Conservation (phyloP, 1,140 invertebrate species). For the Battus philenor region DNA sequence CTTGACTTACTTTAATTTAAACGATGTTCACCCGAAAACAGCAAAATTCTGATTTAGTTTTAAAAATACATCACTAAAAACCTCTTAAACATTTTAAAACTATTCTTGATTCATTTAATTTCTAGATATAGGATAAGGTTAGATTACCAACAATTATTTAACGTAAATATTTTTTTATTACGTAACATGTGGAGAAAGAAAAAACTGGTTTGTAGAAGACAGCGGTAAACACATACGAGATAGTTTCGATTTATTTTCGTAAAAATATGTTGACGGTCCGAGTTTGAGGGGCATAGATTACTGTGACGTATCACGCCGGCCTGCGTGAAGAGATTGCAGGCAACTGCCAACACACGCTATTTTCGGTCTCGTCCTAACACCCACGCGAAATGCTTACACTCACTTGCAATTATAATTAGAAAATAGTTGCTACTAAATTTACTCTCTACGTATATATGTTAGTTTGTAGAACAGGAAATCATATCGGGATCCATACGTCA, state of each 20-base stretch:
- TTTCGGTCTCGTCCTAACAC: constrained; percentile 46
- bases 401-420: constrained; percentile 71
- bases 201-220: no score
- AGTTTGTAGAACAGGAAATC: constrained; percentile 6
- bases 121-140: no score
- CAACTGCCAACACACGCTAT: constrained; percentile 62
- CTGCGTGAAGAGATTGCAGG: constrained; percentile 26
- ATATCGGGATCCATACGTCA: constrained; percentile 8
- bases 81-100: no score
- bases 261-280: constrained; percentile 8
- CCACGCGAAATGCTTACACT: constrained; percentile 72
- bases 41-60: no score
- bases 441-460: constrained; percentile 21
- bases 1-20: no score
- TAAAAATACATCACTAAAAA: no score
- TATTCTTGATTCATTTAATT: no score
- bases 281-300: constrained; percentile 5
- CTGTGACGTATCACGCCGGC: not conserved
- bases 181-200: no score
- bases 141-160: no score
- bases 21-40: no score
- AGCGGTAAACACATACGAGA: no score
- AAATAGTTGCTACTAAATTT: constrained; percentile 54
- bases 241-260: constrained; percentile 9
- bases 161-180: no score